These are phyloP conservation scores for Diplosoma virens DNA, from an alignment of 23 tunicate species.

Conservation along the genomic window DNA sequence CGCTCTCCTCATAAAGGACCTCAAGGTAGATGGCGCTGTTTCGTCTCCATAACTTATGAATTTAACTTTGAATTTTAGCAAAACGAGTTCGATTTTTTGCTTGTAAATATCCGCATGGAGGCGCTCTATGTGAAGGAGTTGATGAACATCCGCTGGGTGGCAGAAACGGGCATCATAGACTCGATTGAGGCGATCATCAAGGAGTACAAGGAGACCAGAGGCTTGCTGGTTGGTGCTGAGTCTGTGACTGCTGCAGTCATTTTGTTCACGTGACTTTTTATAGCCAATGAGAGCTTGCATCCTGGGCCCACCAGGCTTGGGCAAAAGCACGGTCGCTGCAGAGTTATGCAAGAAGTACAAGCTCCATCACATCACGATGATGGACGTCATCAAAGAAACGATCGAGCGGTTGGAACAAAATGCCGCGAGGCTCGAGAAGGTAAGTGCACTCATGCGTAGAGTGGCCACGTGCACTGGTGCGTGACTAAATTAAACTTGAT, in stretches of 20 bases:
- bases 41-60: too few relatives aligned
- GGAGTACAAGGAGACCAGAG: conserved; percentile 92
- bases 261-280: not conserved
- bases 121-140: conserved; percentile 83
- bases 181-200: conserved; percentile 61
- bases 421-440: conserved; percentile 90
- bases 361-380: conserved; percentile 88
- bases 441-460: not conserved
- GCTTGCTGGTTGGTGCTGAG: conserved; percentile 77
- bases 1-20: conserved; percentile 86
- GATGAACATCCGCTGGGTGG: conserved; percentile 92
- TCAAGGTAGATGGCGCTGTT: conserved; percentile 33
- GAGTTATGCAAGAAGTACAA: conserved; percentile 78
- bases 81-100: conserved; percentile 84
- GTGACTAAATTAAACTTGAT: too few relatives aligned
- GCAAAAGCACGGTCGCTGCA: conserved; percentile 75
- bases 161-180: conserved; percentile 92
- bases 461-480: not conserved
- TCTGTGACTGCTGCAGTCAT: not conserved
- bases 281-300: conserved; percentile 94
- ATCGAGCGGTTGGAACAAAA: conserved; percentile 72
- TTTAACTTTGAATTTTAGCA: conserved; percentile 55
- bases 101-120: conserved; percentile 90
- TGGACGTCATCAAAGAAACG: conserved; percentile 83
- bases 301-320: conserved; percentile 95